Conservation (phyloP, 1,140 invertebrate species). For the Meloidogyne floridensis region DNA sequence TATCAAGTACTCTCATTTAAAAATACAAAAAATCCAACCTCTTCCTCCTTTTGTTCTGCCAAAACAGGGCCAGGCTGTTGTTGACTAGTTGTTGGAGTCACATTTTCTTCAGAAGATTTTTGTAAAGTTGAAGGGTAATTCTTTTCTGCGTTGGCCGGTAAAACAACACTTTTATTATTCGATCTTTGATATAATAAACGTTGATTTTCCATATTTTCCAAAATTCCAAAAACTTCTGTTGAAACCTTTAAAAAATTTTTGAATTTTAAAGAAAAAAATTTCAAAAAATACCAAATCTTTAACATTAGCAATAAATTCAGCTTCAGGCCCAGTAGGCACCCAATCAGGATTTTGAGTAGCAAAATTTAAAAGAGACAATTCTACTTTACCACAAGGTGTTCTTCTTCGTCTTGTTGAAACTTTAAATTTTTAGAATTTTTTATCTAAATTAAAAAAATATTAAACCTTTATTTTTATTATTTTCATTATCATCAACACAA, state of each 20-base stretch:
- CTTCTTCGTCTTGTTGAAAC: neutral
- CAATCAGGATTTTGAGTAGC: slow-evolving; percentile 60
- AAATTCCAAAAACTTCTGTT: slow-evolving; percentile 10
- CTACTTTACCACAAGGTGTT: slow-evolving; percentile 55
- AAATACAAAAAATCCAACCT: neutral
- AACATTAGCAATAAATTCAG: slow-evolving; percentile 52
- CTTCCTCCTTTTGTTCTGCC: neutral
- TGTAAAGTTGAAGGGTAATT: neutral
- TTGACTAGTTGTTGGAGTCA: slow-evolving; percentile 5
- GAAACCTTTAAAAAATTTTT: slow-evolving; percentile 12
- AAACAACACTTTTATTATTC: slow-evolving; percentile 12
- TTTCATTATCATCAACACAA: slow-evolving; percentile 10
- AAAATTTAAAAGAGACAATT: slow-evolving; percentile 61
- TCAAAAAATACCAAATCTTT: slow-evolving; percentile 34
- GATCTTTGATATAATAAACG: neutral
- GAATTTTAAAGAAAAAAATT: neutral
- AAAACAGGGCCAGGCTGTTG: neutral
- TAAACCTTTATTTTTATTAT: neutral
- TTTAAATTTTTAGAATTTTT: neutral
- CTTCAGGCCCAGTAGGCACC: slow-evolving; percentile 47
- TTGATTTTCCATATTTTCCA: slow-evolving; percentile 8
- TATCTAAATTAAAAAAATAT: neutral
- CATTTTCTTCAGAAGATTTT: neutral
- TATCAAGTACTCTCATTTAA: too few relatives aligned
- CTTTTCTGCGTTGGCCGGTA: neutral